Evolutionary conservation across 2,797 vertebrate species (phyloP).

Genomic region (Lates japonicus): DNA sequence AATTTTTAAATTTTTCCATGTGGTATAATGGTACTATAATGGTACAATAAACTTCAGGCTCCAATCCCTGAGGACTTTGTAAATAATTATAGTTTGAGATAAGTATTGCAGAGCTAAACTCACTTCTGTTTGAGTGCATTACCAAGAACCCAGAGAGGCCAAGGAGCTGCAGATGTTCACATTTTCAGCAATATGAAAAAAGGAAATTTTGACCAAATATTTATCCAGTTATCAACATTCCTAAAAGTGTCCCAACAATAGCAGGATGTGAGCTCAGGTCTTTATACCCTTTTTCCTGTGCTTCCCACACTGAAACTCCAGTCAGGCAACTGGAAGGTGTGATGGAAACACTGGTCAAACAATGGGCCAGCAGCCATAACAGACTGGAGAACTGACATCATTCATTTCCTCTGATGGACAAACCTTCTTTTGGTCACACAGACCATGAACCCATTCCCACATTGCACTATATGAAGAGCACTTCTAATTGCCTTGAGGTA

Average conservation of each 20-base stretch:
- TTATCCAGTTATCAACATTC: conserved; percentile 79
- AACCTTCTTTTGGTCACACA: conserved; percentile 42
- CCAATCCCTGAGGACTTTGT: background rate
- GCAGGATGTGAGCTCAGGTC: conserved; percentile 82
- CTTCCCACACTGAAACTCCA: conserved; percentile 49
- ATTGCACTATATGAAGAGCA: too few relatives aligned
- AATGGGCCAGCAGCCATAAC: conserved; percentile 71
- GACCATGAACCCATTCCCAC: conserved; percentile 33
- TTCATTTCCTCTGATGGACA: conserved; percentile 70
- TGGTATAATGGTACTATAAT: too few relatives aligned
- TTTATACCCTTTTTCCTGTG: conserved; percentile 63
- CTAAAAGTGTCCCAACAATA: conserved; percentile 82
- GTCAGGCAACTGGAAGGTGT: conserved; percentile 41
- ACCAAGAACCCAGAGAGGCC: background rate
- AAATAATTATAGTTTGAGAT: background rate
- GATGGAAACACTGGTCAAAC: conserved; percentile 74
- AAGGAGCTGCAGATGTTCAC: conserved; percentile 53
- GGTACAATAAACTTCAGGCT: background rate
- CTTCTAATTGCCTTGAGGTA: too few relatives aligned
- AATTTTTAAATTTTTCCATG: too few relatives aligned
- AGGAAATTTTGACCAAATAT: conserved; percentile 77
- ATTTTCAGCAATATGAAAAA: conserved; percentile 52
- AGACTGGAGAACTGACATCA: conserved; percentile 72
- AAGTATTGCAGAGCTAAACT: background rate
- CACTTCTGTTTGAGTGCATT: background rate